Conservation (phyloP, 2,888 invertebrate species). For the Ypsolopha scabrella region DNA sequence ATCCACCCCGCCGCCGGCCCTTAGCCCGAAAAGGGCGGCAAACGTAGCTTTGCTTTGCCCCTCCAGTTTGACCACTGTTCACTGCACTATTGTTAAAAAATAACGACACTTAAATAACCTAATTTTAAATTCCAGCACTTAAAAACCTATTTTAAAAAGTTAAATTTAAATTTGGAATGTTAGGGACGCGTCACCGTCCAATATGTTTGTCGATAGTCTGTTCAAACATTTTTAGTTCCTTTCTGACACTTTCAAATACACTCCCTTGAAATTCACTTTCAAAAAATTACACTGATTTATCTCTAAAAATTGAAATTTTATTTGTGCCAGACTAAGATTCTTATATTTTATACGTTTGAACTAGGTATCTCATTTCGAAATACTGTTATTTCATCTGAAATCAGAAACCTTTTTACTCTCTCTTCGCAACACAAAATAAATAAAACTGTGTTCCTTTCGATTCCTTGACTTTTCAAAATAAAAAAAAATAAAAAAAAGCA, state of each 20-base stretch:
- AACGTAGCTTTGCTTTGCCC: conserved; percentile 73
- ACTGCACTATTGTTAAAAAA: conserved; percentile 2
- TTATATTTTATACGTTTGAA: too few relatives aligned
- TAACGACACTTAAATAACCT: neutral
- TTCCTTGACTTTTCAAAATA: neutral
- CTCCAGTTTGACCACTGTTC: conserved; percentile 69
- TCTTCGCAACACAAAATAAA: conserved; percentile 7
- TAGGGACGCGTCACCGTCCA: conserved; percentile 9
- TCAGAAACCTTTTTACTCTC: neutral
- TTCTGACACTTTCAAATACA: neutral
- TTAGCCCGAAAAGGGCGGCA: conserved; percentile 74
- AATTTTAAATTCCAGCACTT: conserved; percentile 11
- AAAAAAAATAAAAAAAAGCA: conserved; percentile 5
- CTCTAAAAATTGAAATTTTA: too few relatives aligned
- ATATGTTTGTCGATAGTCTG: conserved; percentile 8
- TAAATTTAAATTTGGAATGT: neutral
- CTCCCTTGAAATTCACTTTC: neutral
- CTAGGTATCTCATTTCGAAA: too few relatives aligned
- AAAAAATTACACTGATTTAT: too few relatives aligned
- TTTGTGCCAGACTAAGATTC: too few relatives aligned
- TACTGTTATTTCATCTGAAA: too few relatives aligned
- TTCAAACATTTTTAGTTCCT: conserved; percentile 10
- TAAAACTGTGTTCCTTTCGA: neutral
- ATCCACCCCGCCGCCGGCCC: conserved; percentile 83
- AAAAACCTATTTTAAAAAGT: conserved; percentile 13